Conservation (phyloP, 23 tunicate species). For the Trididemnum clinides region DNA sequence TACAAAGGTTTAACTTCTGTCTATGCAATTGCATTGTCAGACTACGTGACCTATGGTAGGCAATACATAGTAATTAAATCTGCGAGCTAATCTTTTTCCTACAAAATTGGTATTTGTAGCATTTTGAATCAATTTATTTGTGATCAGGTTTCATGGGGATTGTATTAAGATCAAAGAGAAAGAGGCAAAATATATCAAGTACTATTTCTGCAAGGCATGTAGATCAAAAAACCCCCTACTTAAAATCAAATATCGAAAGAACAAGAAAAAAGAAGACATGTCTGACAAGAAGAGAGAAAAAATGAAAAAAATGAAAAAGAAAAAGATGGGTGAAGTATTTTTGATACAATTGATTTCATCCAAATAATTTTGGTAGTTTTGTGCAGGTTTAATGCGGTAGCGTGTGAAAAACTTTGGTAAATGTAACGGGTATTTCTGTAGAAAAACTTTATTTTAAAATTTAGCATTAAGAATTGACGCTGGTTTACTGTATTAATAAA, state of each 20-base stretch:
- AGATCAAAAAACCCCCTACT: conserved; percentile 71
- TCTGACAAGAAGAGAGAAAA: conserved; percentile 32
- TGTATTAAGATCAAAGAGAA: conserved; percentile 86
- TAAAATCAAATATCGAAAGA: conserved; percentile 70
- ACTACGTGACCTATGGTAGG: no score
- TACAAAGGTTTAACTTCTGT: no score
- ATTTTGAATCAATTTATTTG: no score
- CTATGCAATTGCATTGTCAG: no score
- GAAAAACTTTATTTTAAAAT: no score
- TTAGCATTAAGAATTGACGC: no score
- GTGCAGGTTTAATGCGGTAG: no score
- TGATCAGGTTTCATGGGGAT: conserved; percentile 90
- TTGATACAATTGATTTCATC: no score
- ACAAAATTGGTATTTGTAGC: background rate
- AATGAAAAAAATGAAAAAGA: conserved; percentile 33
- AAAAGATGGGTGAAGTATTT: conserved; percentile 32
- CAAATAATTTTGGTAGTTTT: no score
- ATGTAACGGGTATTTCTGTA: no score
- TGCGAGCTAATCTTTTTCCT: background rate
- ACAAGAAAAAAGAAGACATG: conserved; percentile 49
- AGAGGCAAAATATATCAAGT: conserved; percentile 76
- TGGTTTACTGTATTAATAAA: no score
- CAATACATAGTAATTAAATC: background rate
- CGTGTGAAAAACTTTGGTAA: no score
- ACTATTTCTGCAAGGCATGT: conserved; percentile 79